Base-by-base conservation (phyloP, 2,113 vertebrate species). In the Chionomys nivalis region DNA sequence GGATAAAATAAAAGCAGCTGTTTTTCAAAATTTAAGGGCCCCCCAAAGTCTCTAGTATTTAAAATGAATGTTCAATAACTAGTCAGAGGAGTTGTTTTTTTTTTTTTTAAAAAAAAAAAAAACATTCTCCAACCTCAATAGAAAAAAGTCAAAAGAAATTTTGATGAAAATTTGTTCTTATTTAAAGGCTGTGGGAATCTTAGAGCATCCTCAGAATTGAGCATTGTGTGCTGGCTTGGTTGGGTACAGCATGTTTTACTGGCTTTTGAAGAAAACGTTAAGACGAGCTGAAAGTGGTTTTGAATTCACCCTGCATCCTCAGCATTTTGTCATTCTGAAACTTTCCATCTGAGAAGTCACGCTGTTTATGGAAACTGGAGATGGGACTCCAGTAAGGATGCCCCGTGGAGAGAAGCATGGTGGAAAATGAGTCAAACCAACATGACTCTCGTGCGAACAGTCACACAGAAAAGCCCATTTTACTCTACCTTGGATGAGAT, bases 251-350 rank as follows among this genome's bases (percentile, higher is more conserved):
- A 0, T 7, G 4, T 93, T 91, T 94, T 26, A 14, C 3, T 21
- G 85, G 52, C 36, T 81, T 97, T 86, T 79, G 68, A 91, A 63
- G 95, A 86, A 96, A 77, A 91, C 72, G 92, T 63, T 91, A 95
- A 95, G 49, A 70, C 65, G 61, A 96, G 14, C 52, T 97, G 95
- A 94, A 97, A 98, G 94, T 83, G 95, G 94, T 94, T 89, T 97
- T 96, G 95, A 96, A 97, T 98, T 98, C 95, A 97, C 58, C 94
- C 79, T 87, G 83, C 70, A 95, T 92, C 39, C 73, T 83, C 89
- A 95, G 72, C 26, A 78, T 75, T 58, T 83, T 95, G 81, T 95
- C 81, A 96, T 97, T 96, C 97, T 91, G 28, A 97, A 98, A 94
- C 96, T 96, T 96, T 95, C 96, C 97, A 98, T 97, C 68, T 44